Base-by-base conservation (phyloP, 2,888 invertebrate species). In the Pammene fasciana region DNA sequence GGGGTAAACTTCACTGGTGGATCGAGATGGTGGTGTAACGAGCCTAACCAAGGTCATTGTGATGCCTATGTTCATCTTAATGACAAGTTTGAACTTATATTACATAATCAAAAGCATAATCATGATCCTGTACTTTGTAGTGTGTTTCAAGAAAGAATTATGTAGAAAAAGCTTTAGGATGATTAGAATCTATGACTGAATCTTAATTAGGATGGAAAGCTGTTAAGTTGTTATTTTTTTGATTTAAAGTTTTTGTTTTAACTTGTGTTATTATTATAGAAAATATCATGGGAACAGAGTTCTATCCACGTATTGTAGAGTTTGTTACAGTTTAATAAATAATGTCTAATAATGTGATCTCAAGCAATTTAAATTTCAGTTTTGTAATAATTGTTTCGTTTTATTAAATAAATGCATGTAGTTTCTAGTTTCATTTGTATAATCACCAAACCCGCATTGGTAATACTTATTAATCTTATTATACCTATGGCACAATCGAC, bases 111-210 rank as follows among this genome's bases (percentile, higher is more conserved):
- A 61, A 74, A 75, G 16, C 89, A 89, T 73, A 87, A 82, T 1
- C 89, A 89, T 57, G 86, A 89, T 45, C 88, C 89, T 5, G 82
- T 85, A 50, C 73, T 89, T 4, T 88, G 88, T 74, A 78, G 82
- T 14, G 78, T 86, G 50, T 85, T 87, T 65, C 86, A 87, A 75
- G 82, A 88, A 54, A 82, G 80, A 74, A 87, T 89, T 48, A 82
- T 86, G 79, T 88, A 81, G 74, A 45, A 52, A 34, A 34, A 14
- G 65, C 36, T 9, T 65, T 54, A 57, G 18, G 8, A 7, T 56
- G 8, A 54, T 36, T 54, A 9, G 5, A n/a, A 54, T 14, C 10
- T 16, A 55, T 57, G 43, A 18, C 5, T 55, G 54, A 26, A 62
- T 36, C 18, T 65, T 65, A 16, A 38, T 56, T 18, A 14, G 48